phyloP scores from a whole-genome alignment of 1,140 invertebrate species.

The Proctacanthus coquilletti region DNA sequence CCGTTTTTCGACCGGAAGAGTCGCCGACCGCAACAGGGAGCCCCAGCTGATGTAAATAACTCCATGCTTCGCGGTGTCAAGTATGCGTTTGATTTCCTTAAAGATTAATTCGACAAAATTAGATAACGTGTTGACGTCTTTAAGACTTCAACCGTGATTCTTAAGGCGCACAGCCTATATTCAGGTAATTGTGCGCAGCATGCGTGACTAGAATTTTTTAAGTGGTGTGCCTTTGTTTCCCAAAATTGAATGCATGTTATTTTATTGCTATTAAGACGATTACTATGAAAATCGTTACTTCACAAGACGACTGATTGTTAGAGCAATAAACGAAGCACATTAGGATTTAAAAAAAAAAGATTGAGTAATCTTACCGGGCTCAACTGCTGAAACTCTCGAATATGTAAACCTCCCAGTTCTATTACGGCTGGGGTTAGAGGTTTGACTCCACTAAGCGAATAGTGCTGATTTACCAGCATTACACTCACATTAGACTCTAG shows the following conservation, averaged over 20 bases:
- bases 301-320: background rate
- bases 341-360: background rate
- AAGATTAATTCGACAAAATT: slow-evolving; percentile 10
- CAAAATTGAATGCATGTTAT: too few relatives aligned
- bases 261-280: too few relatives aligned
- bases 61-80: slow-evolving; percentile 49
- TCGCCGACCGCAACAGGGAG: slow-evolving; percentile 43
- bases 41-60: slow-evolving; percentile 58
- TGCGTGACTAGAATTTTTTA: background rate
- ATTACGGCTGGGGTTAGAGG: slow-evolving; percentile 43
- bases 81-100: slow-evolving; percentile 47
- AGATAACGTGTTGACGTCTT: slow-evolving; percentile 2
- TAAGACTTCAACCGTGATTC: too few relatives aligned
- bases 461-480: slow-evolving; percentile 48
- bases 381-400: slow-evolving; percentile 36
- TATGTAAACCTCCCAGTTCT: slow-evolving; percentile 51
- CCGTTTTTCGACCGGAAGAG: slow-evolving; percentile 39
- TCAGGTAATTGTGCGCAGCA: slow-evolving; percentile 1
- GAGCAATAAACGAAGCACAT: background rate
- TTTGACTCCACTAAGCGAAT: slow-evolving; percentile 37
- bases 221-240: too few relatives aligned
- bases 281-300: too few relatives aligned
- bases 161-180: too few relatives aligned
- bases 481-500: slow-evolving; percentile 31
- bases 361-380: slow-evolving; percentile 31